These are phyloP conservation scores for Trissonchulus sp. DNA, from an alignment of 2,888 invertebrate species.

Conservation along the genomic window DNA sequence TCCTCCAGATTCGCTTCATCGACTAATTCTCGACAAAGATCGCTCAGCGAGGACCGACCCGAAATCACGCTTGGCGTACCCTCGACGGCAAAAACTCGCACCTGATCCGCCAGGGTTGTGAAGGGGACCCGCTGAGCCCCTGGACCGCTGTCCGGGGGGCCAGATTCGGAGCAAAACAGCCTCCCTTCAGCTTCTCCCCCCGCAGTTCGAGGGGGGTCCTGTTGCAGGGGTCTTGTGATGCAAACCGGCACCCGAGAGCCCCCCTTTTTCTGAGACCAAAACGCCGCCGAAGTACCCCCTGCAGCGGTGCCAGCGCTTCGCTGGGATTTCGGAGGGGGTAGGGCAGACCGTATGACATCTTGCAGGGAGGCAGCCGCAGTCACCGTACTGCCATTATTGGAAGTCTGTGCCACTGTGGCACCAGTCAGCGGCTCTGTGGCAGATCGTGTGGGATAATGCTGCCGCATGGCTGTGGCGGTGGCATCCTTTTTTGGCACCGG, in stretches of 20 bases:
- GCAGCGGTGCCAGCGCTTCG: too few species aligned
- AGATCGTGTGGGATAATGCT: not conserved
- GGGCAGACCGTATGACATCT: not conserved
- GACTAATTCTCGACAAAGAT: not conserved
- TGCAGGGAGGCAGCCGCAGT: not conserved
- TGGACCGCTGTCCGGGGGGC: too few species aligned
- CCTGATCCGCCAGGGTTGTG: not conserved
- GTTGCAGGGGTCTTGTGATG: not conserved
- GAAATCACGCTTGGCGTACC: not conserved
- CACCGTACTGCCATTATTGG: not conserved
- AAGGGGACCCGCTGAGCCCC: not conserved
- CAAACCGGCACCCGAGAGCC: not conserved
- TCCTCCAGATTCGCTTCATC: not conserved
- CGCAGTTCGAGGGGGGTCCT: not conserved
- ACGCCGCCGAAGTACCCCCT: too few species aligned
- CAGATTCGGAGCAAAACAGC: not conserved
- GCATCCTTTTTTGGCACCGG: not conserved
- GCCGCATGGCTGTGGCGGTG: not conserved
- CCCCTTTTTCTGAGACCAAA: not conserved
- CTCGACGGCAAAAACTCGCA: not conserved
- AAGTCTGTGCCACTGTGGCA: not conserved
- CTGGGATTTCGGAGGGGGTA: too few species aligned
- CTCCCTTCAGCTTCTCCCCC: not conserved
- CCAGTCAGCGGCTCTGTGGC: not conserved
- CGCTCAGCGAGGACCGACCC: not conserved